These are phyloP conservation scores for Noctua comes DNA, from an alignment of 2,888 invertebrate species.

Conservation along the genomic window DNA sequence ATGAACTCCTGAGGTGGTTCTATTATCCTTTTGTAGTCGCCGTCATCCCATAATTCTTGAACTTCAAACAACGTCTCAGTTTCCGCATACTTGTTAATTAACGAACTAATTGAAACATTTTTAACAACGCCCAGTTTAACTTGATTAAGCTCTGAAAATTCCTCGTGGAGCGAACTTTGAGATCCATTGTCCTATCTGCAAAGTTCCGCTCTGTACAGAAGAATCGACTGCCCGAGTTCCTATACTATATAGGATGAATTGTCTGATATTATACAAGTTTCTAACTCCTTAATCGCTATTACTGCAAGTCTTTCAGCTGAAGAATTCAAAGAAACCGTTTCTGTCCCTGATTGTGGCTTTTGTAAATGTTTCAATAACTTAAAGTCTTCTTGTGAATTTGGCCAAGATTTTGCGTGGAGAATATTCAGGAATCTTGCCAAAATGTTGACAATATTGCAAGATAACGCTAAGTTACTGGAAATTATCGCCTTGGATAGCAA, in stretches of 20 bases:
- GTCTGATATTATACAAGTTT: constrained; percentile 60
- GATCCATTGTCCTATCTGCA: constrained; percentile 65
- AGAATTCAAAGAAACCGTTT: constrained; percentile 51
- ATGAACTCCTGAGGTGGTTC: constrained; percentile 44
- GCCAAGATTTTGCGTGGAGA: constrained; percentile 34
- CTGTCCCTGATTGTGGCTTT: constrained; percentile 53
- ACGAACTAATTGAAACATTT: constrained; percentile 71
- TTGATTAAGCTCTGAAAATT: constrained; percentile 67
- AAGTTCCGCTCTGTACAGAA: constrained; percentile 59
- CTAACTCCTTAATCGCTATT: constrained; percentile 57
- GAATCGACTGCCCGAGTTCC: constrained; percentile 42
- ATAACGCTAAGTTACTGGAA: constrained; percentile 51
- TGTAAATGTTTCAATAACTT: constrained; percentile 58
- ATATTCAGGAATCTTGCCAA: constrained; percentile 60
- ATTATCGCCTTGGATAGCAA: constrained; percentile 36
- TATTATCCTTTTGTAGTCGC: constrained; percentile 47
- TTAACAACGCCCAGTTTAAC: constrained; percentile 63
- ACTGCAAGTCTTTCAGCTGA: constrained; percentile 46
- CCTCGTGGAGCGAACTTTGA: constrained; percentile 59
- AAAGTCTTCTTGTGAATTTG: constrained; percentile 39
- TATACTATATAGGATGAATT: constrained; percentile 44
- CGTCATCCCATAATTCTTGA: constrained; percentile 48
- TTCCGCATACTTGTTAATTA: constrained; percentile 60
- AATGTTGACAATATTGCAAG: constrained; percentile 53
- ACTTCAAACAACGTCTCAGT: constrained; percentile 58